These are phyloP conservation scores for Helleia helle DNA, from an alignment of 2,888 invertebrate species.

Conservation along the genomic window DNA sequence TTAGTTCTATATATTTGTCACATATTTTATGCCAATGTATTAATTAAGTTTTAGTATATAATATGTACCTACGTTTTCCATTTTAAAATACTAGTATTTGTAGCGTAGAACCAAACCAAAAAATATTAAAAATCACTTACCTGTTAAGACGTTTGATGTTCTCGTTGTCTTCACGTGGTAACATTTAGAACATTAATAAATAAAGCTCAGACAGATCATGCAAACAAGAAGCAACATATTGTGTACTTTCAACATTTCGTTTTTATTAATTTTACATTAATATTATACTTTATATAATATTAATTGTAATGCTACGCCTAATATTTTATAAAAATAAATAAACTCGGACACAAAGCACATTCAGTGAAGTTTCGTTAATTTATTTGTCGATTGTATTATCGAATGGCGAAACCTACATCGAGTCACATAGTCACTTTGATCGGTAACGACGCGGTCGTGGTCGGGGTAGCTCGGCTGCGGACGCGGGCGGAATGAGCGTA, in stretches of 20 bases:
- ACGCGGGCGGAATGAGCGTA: slow-evolving; percentile 30
- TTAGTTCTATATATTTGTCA: too few relatives aligned
- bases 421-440: slow-evolving; percentile 21
- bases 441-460: slow-evolving; percentile 11
- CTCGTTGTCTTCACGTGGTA: not conserved
- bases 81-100: too few relatives aligned
- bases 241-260: slow-evolving; percentile 13
- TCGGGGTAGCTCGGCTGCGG: slow-evolving; percentile 23
- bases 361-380: not conserved
- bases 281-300: too few relatives aligned
- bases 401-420: not conserved
- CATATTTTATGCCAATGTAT: too few relatives aligned
- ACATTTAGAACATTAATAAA: slow-evolving; percentile 11
- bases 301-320: too few relatives aligned
- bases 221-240: slow-evolving; percentile 26
- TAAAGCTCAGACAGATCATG: slow-evolving; percentile 29
- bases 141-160: slow-evolving; percentile 1
- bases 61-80: too few relatives aligned
- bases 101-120: not conserved
- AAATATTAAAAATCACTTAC: slow-evolving; percentile 15
- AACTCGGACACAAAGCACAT: slow-evolving; percentile 7
- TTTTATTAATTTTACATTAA: too few relatives aligned
- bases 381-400: not conserved
- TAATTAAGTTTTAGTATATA: too few relatives aligned
- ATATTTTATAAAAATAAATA: slow-evolving; percentile 1